These are phyloP conservation scores for Xiphias gladius DNA, from an alignment of 2,113 vertebrate genomes.

Conservation along the genomic window DNA sequence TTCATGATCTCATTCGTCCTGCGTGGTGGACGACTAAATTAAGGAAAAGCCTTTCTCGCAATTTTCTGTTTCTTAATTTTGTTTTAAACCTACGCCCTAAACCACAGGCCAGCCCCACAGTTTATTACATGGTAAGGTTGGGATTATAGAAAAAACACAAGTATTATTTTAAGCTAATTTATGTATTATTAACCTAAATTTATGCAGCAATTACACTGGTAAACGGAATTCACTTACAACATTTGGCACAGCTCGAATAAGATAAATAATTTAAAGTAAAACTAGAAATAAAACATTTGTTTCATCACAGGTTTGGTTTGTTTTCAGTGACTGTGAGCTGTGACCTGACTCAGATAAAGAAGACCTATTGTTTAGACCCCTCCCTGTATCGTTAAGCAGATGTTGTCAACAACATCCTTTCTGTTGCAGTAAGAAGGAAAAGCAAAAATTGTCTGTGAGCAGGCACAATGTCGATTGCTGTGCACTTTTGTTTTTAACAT, in stretches of 20 bases:
- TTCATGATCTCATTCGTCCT: conserved; percentile 69
- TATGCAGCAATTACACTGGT: conserved; percentile 16
- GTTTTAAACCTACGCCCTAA: conserved; percentile 67
- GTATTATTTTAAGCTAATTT: conserved; percentile 56
- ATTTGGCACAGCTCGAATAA: conserved; percentile 6
- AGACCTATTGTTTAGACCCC: conserved; percentile 63
- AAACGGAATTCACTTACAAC: conserved; percentile 19
- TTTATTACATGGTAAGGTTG: conserved; percentile 65
- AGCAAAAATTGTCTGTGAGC: conserved; percentile 55
- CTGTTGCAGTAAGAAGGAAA: conserved; percentile 16
- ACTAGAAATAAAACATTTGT: conserved; percentile 33
- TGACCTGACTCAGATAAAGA: conserved; percentile 67
- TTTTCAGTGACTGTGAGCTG: conserved; percentile 39
- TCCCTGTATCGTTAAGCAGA: conserved; percentile 64
- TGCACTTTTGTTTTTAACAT: conserved; percentile 78
- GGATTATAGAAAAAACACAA: conserved; percentile 45
- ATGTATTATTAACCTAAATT: conserved; percentile 55
- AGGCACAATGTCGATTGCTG: conserved; percentile 51
- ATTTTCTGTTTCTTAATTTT: conserved; percentile 64
- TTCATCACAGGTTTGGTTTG: conserved; percentile 37
- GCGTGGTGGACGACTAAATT: conserved; percentile 62
- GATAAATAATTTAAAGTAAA: conserved; percentile 19
- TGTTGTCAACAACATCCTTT: conserved; percentile 67
- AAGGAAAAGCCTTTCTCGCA: conserved; percentile 58
- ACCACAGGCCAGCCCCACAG: conserved; percentile 62